A percentile compares a stretch with the other conserved stretches of the same genome.
Conservation (phyloP, 2,888 invertebrate species). For the Pyrochroa serraticornis region DNA sequence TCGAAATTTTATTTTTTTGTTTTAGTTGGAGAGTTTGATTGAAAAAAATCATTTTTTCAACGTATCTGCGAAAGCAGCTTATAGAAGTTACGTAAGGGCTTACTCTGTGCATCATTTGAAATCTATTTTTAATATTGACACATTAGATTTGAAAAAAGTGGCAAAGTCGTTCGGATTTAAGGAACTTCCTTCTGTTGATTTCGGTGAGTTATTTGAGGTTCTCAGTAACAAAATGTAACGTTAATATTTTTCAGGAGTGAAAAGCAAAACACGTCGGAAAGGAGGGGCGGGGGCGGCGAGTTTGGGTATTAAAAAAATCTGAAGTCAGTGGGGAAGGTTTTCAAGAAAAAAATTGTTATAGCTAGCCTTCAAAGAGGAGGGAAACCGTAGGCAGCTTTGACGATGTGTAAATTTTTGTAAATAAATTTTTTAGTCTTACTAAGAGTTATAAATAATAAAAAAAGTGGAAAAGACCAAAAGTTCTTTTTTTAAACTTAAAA, state of each 20-base stretch:
- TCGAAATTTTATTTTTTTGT: constrained; percentile 36
- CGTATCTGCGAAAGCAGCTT: constrained; percentile 94
- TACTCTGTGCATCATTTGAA: constrained; percentile 97
- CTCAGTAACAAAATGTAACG: background rate
- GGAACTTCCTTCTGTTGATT: constrained; percentile 93
- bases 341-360: constrained; percentile 68
- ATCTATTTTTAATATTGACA: constrained; percentile 91
- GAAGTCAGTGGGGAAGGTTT: too few species aligned
- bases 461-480: too few species aligned
- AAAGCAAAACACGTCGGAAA: constrained; percentile 74
- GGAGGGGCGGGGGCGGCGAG: constrained; percentile 81
- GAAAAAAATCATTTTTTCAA: constrained; percentile 94
- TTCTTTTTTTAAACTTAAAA: too few species aligned
- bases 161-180: constrained; percentile 94
- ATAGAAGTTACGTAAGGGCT: constrained; percentile 93
- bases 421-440: background rate
- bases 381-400: constrained; percentile 51
- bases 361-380: constrained; percentile 61
- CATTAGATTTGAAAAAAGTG: constrained; percentile 86
- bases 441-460: too few species aligned
- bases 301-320: constrained; percentile 80
- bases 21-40: constrained; percentile 92
- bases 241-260: constrained; percentile 56
- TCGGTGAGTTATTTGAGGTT: constrained; percentile 68
- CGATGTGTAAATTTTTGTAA: constrained; percentile 38